Percentiles rank a stretch among this genome's conserved stretches.
These are phyloP conservation scores for Anthophora plumipes DNA, from an alignment of 2,888 invertebrate species.

Conservation along the genomic window DNA sequence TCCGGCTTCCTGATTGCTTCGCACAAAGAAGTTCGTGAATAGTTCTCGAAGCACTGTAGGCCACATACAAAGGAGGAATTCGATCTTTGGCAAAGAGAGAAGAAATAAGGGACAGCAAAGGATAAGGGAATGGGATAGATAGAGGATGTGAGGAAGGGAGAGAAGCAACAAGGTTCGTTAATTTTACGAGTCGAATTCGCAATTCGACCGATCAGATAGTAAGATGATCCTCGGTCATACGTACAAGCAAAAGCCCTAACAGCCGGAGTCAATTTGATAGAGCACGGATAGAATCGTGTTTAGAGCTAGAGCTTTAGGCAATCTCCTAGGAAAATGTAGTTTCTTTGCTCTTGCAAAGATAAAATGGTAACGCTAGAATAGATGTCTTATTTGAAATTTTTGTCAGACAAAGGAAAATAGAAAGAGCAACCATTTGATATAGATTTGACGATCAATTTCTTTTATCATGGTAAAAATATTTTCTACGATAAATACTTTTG, in stretches of 20 bases:
- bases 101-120: constrained; percentile 60
- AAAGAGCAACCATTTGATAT: too few species aligned
- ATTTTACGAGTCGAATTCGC: constrained; percentile 79
- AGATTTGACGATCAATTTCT: too few species aligned
- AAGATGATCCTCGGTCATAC: constrained; percentile 52
- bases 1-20: constrained; percentile 58
- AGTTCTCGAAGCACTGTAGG: constrained; percentile 64
- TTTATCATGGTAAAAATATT: too few species aligned
- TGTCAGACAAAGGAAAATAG: not conserved
- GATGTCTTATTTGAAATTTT: not conserved
- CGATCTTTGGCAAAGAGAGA: constrained; percentile 60
- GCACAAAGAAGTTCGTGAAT: constrained; percentile 72
- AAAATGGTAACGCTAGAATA: not conserved
- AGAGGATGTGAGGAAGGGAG: not conserved
- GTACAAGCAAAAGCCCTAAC: constrained; percentile 73
- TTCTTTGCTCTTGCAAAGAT: not conserved
- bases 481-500: too few species aligned
- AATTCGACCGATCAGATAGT: constrained; percentile 77
- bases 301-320: not conserved
- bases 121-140: not conserved
- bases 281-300: constrained; percentile 20
- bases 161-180: constrained; percentile 74
- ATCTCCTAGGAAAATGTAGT: constrained; percentile 8
- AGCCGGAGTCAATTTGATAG: constrained; percentile 57
- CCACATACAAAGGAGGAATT: constrained; percentile 68